A percentile compares a stretch with the other conserved stretches of the same genome.
Conservation (phyloP, 2,888 invertebrate species). For the Congeria kusceri region DNA sequence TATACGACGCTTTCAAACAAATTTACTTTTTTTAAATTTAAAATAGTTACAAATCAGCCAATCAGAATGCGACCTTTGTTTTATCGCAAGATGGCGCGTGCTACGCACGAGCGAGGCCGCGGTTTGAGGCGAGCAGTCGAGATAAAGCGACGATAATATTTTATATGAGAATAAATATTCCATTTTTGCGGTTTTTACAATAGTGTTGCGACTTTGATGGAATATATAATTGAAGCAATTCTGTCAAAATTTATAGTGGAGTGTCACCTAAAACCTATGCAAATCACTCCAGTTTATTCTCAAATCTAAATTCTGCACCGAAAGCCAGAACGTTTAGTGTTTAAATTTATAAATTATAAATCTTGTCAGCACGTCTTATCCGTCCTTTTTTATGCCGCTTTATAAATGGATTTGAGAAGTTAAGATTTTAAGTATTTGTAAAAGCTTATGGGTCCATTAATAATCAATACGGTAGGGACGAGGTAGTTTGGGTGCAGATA, state of each 20-base stretch:
- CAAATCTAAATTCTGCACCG: too few species aligned
- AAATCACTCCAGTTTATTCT: too few species aligned
- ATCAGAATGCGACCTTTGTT: slow-evolving; percentile 35
- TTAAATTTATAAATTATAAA: too few species aligned
- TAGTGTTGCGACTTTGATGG: slow-evolving; percentile 15
- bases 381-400: too few species aligned
- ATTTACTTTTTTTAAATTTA: too few species aligned
- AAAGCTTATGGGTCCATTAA: slow-evolving; percentile 25
- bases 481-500: slow-evolving; percentile 31
- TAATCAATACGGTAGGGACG: slow-evolving; percentile 18
- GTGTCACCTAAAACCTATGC: slow-evolving; percentile 15
- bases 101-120: slow-evolving; percentile 33
- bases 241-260: slow-evolving; percentile 28
- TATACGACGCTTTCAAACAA: too few species aligned
- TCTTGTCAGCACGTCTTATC: too few species aligned
- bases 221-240: slow-evolving; percentile 32
- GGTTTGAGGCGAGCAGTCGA: slow-evolving; percentile 16
- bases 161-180: slow-evolving; percentile 10
- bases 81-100: slow-evolving; percentile 46
- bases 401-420: too few species aligned
- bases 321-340: too few species aligned
- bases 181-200: slow-evolving; percentile 22
- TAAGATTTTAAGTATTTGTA: slow-evolving; percentile 20
- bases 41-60: slow-evolving; percentile 21
- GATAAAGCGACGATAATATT: slow-evolving; percentile 26